phyloP scores from a whole-genome alignment of 2,797 vertebrate genomes.

The Dryobates pubescens region DNA sequence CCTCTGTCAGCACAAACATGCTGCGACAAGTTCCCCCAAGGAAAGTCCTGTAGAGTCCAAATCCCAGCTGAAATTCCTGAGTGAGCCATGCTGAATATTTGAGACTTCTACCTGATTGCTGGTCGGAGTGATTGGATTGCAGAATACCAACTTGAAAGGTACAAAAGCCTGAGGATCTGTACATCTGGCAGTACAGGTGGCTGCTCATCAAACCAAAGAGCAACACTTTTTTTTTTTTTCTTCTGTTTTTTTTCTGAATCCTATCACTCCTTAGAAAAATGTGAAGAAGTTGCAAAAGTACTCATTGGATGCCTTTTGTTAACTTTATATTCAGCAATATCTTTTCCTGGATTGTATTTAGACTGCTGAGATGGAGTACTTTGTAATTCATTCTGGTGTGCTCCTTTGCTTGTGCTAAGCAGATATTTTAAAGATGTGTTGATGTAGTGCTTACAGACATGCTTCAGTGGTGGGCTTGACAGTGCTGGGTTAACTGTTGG shows the following conservation, averaged over 20 bases:
- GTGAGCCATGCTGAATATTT: conserved; percentile 3
- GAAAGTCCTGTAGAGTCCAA: conserved; percentile 51
- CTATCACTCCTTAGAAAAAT: background rate
- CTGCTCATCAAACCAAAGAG: conserved; percentile 4
- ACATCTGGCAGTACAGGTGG: conserved; percentile 53
- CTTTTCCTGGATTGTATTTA: background rate
- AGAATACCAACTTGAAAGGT: background rate
- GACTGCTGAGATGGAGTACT: background rate
- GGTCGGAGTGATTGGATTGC: background rate
- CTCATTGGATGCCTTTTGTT: background rate
- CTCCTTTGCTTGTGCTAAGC: no score
- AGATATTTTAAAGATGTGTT: no score
- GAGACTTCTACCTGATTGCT: background rate
- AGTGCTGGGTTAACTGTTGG: no score
- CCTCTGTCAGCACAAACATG: conserved; percentile 10
- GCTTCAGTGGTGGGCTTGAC: no score
- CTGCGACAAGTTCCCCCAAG: background rate
- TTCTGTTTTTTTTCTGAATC: background rate
- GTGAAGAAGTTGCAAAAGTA: background rate
- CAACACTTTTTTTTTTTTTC: background rate
- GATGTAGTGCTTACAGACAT: no score
- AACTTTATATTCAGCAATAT: background rate
- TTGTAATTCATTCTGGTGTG: background rate
- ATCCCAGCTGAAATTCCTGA: conserved; percentile 57
- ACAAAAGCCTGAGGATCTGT: conserved; percentile 44